Evolutionary conservation across 1,140 invertebrate species (phyloP).

Genomic region (Panagrolaimus sp.): DNA sequence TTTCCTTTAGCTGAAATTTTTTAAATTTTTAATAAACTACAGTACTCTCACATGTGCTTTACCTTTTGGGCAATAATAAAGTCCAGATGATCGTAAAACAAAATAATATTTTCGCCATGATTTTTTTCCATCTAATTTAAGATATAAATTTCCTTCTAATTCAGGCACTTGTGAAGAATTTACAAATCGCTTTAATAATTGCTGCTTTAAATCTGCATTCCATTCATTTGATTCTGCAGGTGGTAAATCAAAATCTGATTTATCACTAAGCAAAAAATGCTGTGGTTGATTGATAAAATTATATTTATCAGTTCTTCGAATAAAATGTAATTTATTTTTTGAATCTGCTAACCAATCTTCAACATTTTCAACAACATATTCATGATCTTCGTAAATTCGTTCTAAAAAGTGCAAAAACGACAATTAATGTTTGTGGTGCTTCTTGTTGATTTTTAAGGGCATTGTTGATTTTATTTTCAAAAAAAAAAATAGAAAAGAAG

Average conservation of each 20-base stretch:
- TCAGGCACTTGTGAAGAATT: slow-evolving; percentile 63
- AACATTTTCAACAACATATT: slow-evolving; percentile 87
- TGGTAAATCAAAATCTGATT: slow-evolving; percentile 36
- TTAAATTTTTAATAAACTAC: too few species aligned
- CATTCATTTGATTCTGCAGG: slow-evolving; percentile 33
- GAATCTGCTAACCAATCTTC: slow-evolving; percentile 91
- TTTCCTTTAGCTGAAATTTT: too few species aligned
- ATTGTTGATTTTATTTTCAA: too few species aligned
- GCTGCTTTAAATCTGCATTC: slow-evolving; percentile 29
- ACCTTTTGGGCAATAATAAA: slow-evolving; percentile 61
- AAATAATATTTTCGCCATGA: slow-evolving; percentile 96
- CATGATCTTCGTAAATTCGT: slow-evolving; percentile 88
- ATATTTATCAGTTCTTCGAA: slow-evolving; percentile 80
- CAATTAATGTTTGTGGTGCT: too few species aligned
- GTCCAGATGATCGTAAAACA: slow-evolving; percentile 64
- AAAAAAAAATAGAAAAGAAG: too few species aligned
- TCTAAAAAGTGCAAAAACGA: slow-evolving; percentile 65
- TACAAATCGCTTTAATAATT: slow-evolving; percentile 27
- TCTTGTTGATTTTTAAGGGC: too few species aligned
- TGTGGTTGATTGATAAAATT: slow-evolving; percentile 81
- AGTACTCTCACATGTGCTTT: slow-evolving; percentile 47
- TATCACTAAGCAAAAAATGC: slow-evolving; percentile 58
- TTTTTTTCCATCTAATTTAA: slow-evolving; percentile 93
- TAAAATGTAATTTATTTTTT: slow-evolving; percentile 88
- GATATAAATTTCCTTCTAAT: slow-evolving; percentile 83